Conservation (phyloP, 2,888 invertebrate species). For the Acrobeloides nanus region DNA sequence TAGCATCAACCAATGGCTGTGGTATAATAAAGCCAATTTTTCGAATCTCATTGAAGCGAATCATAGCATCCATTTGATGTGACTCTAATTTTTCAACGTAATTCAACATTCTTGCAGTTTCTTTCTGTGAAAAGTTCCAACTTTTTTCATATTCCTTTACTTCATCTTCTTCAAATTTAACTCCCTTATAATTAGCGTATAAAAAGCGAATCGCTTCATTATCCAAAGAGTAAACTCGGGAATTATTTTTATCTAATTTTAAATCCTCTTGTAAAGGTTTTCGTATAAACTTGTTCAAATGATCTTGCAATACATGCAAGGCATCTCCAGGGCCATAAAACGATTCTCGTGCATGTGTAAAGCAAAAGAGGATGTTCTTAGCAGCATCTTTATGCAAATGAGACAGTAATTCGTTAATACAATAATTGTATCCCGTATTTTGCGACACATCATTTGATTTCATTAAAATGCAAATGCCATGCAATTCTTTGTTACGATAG, state of each 20-base stretch:
- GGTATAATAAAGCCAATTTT: constrained; percentile 9
- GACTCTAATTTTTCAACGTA: constrained; percentile 1
- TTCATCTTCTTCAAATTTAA: constrained; percentile 5
- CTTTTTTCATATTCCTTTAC: background rate
- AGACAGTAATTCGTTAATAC: constrained; percentile 31
- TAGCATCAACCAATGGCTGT: constrained; percentile 14
- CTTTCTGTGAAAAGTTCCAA: background rate
- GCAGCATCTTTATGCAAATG: constrained; percentile 30
- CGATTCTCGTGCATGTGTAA: constrained; percentile 27
- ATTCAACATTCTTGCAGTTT: constrained; percentile 3
- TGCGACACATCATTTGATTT: constrained; percentile 24
- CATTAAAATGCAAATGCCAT: constrained; percentile 29
- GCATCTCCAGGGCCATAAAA: constrained; percentile 15
- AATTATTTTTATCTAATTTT: no score
- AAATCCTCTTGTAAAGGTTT: no score
- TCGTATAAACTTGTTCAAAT: background rate
- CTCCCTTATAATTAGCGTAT: no score
- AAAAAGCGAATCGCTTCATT: constrained; percentile 7
- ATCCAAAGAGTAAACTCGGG: constrained; percentile 2
- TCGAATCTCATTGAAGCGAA: constrained; percentile 17
- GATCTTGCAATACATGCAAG: background rate
- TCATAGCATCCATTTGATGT: constrained; percentile 8
- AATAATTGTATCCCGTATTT: constrained; percentile 28
- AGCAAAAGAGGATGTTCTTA: constrained; percentile 37
- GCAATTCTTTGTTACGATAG: no score